These are phyloP conservation scores for Synaphobranchus kaupii DNA, from an alignment of 2,797 vertebrate genomes.

Conservation along the genomic window DNA sequence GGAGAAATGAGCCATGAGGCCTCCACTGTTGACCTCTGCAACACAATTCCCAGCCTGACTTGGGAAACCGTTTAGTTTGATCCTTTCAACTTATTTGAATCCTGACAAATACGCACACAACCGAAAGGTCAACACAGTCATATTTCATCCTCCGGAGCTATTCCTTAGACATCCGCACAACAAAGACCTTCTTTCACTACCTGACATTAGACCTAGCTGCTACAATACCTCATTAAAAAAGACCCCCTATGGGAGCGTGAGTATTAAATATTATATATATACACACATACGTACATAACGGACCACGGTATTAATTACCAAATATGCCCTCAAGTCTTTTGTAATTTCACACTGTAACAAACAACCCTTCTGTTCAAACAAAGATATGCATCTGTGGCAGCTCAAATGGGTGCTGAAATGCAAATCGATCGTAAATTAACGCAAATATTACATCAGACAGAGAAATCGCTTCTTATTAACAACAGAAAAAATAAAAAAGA, in stretches of 20 bases:
- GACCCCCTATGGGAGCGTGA: conserved; percentile 75
- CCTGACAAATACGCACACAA: conserved; percentile 95
- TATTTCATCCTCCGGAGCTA: conserved; percentile 89
- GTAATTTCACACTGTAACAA: conserved; percentile 69
- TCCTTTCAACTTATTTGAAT: conserved; percentile 96
- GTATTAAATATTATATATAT: conserved; percentile 75
- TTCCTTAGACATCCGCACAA: conserved; percentile 89
- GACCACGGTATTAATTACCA: conserved; percentile 72
- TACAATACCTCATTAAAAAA: conserved; percentile 87
- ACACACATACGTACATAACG: conserved; percentile 52
- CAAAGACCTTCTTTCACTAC: conserved; percentile 86
- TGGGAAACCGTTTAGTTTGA: conserved; percentile 90
- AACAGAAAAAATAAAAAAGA: conserved; percentile 26
- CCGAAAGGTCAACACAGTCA: conserved; percentile 92
- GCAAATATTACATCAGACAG: conserved; percentile 69
- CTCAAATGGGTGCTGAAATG: conserved; percentile 38
- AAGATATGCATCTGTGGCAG: conserved; percentile 62
- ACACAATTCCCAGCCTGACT: conserved; percentile 87
- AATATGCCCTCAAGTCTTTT: conserved; percentile 74
- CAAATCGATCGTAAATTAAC: conserved; percentile 53
- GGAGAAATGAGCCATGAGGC: conserved; percentile 82
- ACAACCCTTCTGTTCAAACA: conserved; percentile 71
- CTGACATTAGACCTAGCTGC: conserved; percentile 83
- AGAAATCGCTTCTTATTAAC: conserved; percentile 49
- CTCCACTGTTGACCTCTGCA: conserved; percentile 86